Evolutionary conservation across 2,888 invertebrate species (phyloP).

Genomic region (Amphipyra berbera): DNA sequence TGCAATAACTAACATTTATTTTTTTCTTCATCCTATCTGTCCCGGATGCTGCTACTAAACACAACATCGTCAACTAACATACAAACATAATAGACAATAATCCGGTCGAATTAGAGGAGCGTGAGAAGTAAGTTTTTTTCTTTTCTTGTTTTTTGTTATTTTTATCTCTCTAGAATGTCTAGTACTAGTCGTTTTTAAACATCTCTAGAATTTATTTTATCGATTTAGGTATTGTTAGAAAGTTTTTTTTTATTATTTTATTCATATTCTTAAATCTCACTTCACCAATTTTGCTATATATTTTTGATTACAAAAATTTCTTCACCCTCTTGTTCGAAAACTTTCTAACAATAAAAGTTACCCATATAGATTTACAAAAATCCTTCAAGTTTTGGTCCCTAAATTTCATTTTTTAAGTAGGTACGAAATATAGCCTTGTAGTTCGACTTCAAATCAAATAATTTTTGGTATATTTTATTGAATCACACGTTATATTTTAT

Average conservation of each 20-base stretch:
- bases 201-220: constrained; percentile 38
- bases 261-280: constrained; percentile 17
- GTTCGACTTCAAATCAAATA: constrained; percentile 9
- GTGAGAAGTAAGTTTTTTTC: constrained; percentile 95
- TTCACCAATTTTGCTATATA: constrained; percentile 12
- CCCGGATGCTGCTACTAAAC: constrained; percentile 85
- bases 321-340: constrained; percentile 20
- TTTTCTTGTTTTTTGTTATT: constrained; percentile 45
- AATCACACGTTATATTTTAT: constrained; percentile 12
- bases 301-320: constrained; percentile 10
- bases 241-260: constrained; percentile 32
- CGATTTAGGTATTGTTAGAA: constrained; percentile 55
- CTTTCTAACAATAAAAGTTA: constrained; percentile 51
- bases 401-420: constrained; percentile 2
- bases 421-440: constrained; percentile 21
- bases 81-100: constrained; percentile 92
- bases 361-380: constrained; percentile 4
- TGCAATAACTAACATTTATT: constrained; percentile 62
- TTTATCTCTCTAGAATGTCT: constrained; percentile 51
- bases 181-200: constrained; percentile 52
- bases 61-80: constrained; percentile 83
- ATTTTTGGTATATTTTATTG: constrained; percentile 24
- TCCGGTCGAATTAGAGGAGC: constrained; percentile 94
- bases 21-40: constrained; percentile 73
- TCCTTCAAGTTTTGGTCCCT: constrained; percentile 14